Base-by-base conservation (phyloP, 2,888 invertebrate genomes). In the Cataglyphis livida region DNA sequence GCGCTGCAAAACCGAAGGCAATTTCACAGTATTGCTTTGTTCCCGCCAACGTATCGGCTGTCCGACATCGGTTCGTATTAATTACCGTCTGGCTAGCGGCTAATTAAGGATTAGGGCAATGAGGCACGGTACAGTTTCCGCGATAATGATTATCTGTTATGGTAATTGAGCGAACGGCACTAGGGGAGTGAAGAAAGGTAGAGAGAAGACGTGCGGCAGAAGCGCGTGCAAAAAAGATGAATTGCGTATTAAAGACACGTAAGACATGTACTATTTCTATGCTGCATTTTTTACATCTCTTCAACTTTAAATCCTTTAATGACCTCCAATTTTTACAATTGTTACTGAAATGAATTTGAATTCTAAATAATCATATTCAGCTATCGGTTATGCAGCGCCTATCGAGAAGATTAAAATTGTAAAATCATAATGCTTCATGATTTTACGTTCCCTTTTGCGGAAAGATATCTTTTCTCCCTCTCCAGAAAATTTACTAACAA, bases 101-200 rank as follows among this genome's bases (percentile, higher is more conserved):
- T 93, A 93, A 93, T 93, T 93, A 93, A 92, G 91, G 92, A 93
- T 92, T 91, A 92, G 91, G 92, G 92, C 93, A 93, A 93, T 91
- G 93, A 92, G 93, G 92, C 92, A 89, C 88, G 84, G 88, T 92
- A 92, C 85, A 91, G 91, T 93, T 93, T 92, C 91, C 88, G 92
- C 89, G 93, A 93, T 93, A 93, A 92, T 92, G 90, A 93, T 93
- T 92, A 93, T 91, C 88, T 90, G 89, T 90, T 92, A 91, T 87
- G 91, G 90, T 93, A 93, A 93, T 92, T 93, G 92, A 92, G 91
- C 87, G 90, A 90, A 89, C 85, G 91, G 86, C 84, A 83, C 84
- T 88, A 86, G 84, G 64, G 84, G 76, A 75, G 15, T 28, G 21
- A 28, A 44, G 3, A 15, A 85, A 86, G 82, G 73, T 64, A 82